Evolutionary conservation across 2,113 vertebrate genomes (phyloP).

Genomic region (Acrocephalus arundinaceus): DNA sequence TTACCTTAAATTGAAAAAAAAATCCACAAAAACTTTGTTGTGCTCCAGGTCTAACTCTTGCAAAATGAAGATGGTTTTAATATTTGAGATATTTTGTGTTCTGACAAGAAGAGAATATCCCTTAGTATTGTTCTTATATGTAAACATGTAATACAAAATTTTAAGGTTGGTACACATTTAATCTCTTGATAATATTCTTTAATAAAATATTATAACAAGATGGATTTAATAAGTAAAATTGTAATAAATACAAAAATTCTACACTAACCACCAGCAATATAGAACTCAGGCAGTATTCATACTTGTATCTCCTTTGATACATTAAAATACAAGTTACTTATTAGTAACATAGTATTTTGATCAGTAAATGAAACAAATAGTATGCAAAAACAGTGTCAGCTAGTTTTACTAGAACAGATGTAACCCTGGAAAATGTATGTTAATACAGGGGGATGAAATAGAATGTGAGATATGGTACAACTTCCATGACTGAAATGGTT

Average conservation of each 20-base stretch:
- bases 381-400: neutral
- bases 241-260: neutral
- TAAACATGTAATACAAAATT: neutral
- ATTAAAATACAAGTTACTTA: neutral
- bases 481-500: neutral
- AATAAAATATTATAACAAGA: neutral
- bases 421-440: neutral
- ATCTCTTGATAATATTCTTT: neutral
- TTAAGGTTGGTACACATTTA: neutral
- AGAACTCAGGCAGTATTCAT: neutral
- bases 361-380: neutral
- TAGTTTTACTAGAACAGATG: neutral
- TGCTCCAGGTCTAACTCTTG: neutral
- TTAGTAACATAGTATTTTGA: neutral
- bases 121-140: neutral
- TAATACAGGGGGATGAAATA: neutral
- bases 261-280: neutral
- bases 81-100: neutral
- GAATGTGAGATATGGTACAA: neutral
- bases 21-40: neutral
- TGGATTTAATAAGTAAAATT: neutral
- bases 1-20: neutral
- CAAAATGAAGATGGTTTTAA: neutral
- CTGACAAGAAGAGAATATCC: neutral
- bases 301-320: neutral